A percentile compares a stretch with the other conserved stretches of the same genome.
Evolutionary conservation across 2,888 invertebrate species (phyloP).

Genomic region (Cloeon dipterum): DNA sequence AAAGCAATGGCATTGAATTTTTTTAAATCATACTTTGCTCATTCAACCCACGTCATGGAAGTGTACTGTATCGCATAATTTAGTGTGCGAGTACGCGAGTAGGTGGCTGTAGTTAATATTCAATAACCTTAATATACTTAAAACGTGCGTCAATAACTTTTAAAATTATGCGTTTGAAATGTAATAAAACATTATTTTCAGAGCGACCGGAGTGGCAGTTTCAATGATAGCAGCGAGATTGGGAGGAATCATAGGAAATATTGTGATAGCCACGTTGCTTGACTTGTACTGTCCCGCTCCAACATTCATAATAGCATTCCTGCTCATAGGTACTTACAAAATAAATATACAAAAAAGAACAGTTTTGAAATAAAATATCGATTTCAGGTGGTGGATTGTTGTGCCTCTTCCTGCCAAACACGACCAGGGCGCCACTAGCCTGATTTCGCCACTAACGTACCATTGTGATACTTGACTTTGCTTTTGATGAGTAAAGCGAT

Average conservation of each 20-base stretch:
- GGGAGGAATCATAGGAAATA: slow-evolving; percentile 71
- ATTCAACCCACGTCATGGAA: no score
- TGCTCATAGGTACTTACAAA: slow-evolving; percentile 36
- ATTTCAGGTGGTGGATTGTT: slow-evolving; percentile 68
- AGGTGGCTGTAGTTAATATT: not conserved
- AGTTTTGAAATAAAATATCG: no score
- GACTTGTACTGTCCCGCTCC: slow-evolving; percentile 80
- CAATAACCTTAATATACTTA: slow-evolving; percentile 1
- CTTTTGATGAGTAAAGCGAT: not conserved
- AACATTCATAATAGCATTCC: slow-evolving; percentile 68
- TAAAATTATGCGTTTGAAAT: no score
- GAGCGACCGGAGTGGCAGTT: slow-evolving; percentile 76
- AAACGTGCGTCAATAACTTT: no score
- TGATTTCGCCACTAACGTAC: slow-evolving; percentile 14
- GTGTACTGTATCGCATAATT: not conserved
- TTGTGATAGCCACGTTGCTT: slow-evolving; percentile 68
- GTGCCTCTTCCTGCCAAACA: slow-evolving; percentile 74
- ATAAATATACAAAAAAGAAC: not conserved
- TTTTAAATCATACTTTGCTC: no score
- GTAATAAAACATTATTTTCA: no score
- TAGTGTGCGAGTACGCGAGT: no score
- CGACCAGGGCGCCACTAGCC: slow-evolving; percentile 53
- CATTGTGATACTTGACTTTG: not conserved
- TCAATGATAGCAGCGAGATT: slow-evolving; percentile 76
- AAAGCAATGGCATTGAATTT: no score